Evolutionary conservation across 2,888 invertebrate species (phyloP).

Genomic region (Salticus scenicus): DNA sequence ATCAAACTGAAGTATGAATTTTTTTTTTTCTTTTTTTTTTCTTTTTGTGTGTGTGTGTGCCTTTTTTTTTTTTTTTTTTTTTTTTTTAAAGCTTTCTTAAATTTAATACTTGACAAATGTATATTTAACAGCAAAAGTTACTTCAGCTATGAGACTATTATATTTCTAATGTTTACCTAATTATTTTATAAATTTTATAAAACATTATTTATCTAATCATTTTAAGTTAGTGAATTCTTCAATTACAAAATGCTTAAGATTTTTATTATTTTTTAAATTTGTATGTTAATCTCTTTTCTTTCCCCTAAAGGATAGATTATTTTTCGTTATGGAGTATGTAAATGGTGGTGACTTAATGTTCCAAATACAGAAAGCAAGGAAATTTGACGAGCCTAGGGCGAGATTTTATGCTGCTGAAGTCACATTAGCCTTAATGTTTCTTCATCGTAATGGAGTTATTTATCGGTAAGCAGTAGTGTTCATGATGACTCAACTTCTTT

Average conservation of each 20-base stretch:
- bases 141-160: no score
- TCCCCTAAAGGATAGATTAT: conserved; percentile 84
- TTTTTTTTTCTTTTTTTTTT: background rate
- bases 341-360: conserved; percentile 99
- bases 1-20: conserved; percentile 85
- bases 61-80: background rate
- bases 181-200: background rate
- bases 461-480: conserved; percentile 82
- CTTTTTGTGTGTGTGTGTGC: no score
- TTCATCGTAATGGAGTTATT: conserved; percentile 97
- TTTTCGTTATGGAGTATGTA: conserved; percentile 99
- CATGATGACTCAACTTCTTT: no score
- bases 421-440: conserved; percentile 96
- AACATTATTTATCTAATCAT: background rate
- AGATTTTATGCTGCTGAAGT: conserved; percentile 99
- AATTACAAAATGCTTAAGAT: no score
- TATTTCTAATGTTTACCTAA: background rate
- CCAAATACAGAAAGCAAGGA: conserved; percentile 98
- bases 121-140: background rate
- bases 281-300: no score
- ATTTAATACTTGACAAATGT: background rate
- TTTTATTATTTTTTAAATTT: background rate
- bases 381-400: conserved; percentile 96
- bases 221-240: no score
- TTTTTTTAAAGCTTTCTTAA: no score